Base-by-base conservation (phyloP, 2,888 invertebrate species). In the Diplazon laetatorius region DNA sequence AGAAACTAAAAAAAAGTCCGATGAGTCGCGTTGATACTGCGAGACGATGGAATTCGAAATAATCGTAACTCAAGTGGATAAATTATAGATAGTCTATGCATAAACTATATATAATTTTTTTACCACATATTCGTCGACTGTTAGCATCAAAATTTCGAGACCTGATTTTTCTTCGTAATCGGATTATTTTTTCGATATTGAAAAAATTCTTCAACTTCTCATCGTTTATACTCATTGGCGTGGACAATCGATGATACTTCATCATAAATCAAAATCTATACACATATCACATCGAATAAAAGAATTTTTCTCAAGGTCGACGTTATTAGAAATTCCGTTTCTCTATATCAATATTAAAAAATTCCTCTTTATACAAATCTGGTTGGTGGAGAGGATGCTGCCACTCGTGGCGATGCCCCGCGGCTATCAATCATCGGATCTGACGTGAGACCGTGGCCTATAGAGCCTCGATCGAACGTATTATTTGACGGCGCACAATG, bases 401-500 rank as follows among this genome's bases (percentile, higher is more conserved):
- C 55, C 42, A 25, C 25, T 59, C 22, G 25, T 50, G 46, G 35
- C 30, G 52, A 68, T 69, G 46, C 68, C 68, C 66, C 22, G 37
- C 39, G 39, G 57, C 63, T 55, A 75, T 75, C 75, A 75, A 69
- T 75, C 55, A 75, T 46, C 37, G 55, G 48, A 30, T 69, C 63
- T 63, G 69, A 63, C 30, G 55, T 57, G 55, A 62, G 46, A 63
- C 39, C 37, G 44, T 35, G 50, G 65, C 30, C 35, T 10, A 37
- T 37, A 25, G 35, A 65, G 46, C 30, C 44, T n/a, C 48, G 73
- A 65, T 73, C 57, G 59, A 66, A 48, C 57, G 57, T 37, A 76
- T 76, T 71, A 71, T 76, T 76, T 71, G 71, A 76, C 42, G 65
- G 50, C n/a, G 59, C 65, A 70, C 62, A 70, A 70, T 65, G 76